Evolutionary conservation across 2,113 vertebrate genomes (phyloP).

Genomic region (Thymallus thymallus): DNA sequence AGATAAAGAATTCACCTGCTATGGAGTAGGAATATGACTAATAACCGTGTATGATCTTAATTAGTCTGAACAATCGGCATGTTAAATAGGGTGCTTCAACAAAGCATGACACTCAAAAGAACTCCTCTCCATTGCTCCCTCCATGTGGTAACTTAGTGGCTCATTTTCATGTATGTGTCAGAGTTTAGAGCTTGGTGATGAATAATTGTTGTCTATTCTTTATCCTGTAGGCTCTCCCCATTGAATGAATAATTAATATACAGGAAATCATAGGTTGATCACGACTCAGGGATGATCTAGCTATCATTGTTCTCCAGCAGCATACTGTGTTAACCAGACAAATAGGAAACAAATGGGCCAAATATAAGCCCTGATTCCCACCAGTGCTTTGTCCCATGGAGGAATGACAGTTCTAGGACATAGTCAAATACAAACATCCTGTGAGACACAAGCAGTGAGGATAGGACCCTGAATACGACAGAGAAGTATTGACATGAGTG

Average conservation of each 20-base stretch:
- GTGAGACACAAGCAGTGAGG: too few species aligned
- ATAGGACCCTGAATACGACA: too few species aligned
- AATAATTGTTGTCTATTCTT: neutral
- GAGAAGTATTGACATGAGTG: too few species aligned
- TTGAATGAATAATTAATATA: neutral
- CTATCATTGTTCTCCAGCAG: too few species aligned
- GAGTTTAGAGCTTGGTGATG: neutral
- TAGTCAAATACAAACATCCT: too few species aligned
- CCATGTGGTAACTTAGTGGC: neutral
- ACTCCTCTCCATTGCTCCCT: neutral
- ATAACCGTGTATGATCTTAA: neutral
- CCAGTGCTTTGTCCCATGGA: too few species aligned
- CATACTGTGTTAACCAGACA: too few species aligned
- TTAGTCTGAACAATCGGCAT: slow-evolving; percentile 2
- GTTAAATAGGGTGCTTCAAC: neutral
- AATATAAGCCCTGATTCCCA: too few species aligned
- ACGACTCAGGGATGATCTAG: too few species aligned
- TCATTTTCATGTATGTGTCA: neutral
- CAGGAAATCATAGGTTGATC: too few species aligned
- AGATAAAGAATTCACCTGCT: neutral
- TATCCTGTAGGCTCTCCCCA: neutral
- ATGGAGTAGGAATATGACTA: neutral
- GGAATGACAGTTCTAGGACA: too few species aligned
- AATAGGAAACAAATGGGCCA: too few species aligned
- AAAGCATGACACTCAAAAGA: neutral